Evolutionary conservation across 1,140 invertebrate genomes (phyloP).

Genomic region (Diorhabda elongata): DNA sequence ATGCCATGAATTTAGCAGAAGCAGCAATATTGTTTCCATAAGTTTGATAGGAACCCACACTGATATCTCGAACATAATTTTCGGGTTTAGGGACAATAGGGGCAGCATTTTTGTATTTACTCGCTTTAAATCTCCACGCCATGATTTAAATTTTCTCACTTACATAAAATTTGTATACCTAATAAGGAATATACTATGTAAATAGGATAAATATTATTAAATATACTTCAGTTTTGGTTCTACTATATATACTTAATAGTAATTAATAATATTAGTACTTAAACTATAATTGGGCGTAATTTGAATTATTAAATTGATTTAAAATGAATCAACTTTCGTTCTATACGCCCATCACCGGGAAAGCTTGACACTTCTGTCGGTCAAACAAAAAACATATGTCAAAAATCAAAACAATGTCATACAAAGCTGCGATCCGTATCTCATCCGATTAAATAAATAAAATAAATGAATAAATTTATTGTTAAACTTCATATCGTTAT

Average conservation of each 20-base stretch:
- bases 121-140: constrained; percentile 94
- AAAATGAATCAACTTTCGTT: background rate
- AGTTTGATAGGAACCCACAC: constrained; percentile 84
- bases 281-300: background rate
- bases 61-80: constrained; percentile 83
- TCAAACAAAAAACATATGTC: background rate
- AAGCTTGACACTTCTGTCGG: constrained; percentile 1
- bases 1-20: constrained; percentile 88
- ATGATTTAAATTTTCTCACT: constrained; percentile 47
- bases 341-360: background rate
- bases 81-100: constrained; percentile 89
- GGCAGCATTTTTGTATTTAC: constrained; percentile 94
- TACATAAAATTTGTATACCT: constrained; percentile 1
- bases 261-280: background rate
- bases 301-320: background rate
- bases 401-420: background rate
- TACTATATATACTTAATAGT: background rate
- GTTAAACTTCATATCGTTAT: no score
- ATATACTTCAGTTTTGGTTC: no score
- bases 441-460: no score
- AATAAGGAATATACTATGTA: background rate
- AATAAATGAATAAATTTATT: no score
- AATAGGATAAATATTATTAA: background rate
- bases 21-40: constrained; percentile 92
- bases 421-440: no score